These are phyloP conservation scores for Acipenser ruthenus DNA, from an alignment of 2,797 vertebrate genomes.

Conservation along the genomic window DNA sequence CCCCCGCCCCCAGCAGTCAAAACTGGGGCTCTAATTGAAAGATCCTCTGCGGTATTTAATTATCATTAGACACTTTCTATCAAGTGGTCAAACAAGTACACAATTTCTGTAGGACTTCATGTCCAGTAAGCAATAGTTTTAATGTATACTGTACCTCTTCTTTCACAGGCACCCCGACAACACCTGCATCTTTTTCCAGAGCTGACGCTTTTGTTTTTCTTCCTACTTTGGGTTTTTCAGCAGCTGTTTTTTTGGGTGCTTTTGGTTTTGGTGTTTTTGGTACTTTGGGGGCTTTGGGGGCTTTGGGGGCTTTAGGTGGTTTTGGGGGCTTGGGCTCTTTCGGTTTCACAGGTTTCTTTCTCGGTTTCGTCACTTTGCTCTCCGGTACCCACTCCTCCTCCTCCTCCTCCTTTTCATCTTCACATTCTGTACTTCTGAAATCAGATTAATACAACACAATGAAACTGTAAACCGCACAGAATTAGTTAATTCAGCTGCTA, in stretches of 20 bases:
- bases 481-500: not conserved
- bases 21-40: too few relatives aligned
- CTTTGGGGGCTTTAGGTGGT: constrained; percentile 39
- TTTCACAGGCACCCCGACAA: not conserved
- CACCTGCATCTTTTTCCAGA: constrained; percentile 29
- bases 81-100: constrained; percentile 53
- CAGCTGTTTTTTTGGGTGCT: constrained; percentile 35
- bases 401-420: constrained; percentile 49
- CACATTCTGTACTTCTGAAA: constrained; percentile 5
- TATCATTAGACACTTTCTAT: not conserved
- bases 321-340: constrained; percentile 20
- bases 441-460: not conserved
- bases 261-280: constrained; percentile 28
- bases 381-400: constrained; percentile 70
- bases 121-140: not conserved
- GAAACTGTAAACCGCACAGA: not conserved
- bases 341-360: constrained; percentile 40
- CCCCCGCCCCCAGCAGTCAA: too few relatives aligned
- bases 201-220: constrained; percentile 30
- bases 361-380: constrained; percentile 40
- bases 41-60: not conserved
- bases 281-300: constrained; percentile 33
- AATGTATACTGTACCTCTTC: not conserved
- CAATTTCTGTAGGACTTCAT: not conserved
- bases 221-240: constrained; percentile 23